Base-by-base conservation (phyloP, 2,888 invertebrate genomes). In the Pinctada fucata region DNA sequence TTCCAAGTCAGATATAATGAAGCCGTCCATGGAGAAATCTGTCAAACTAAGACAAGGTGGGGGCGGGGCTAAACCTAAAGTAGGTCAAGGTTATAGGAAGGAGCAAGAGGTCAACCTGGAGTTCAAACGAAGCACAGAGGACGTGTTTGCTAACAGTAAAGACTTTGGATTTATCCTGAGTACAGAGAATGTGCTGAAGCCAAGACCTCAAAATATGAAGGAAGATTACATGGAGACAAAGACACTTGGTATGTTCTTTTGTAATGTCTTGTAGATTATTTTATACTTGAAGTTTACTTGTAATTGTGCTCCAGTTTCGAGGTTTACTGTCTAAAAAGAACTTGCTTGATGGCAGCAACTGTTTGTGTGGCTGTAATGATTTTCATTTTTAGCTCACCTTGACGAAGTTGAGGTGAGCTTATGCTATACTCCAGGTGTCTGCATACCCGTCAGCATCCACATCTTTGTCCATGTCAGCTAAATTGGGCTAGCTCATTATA, bases 81-180 rank as follows among this genome's bases (percentile, higher is more conserved):
- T 58, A 1, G 13, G 58, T 58, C 8, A 58, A 1, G 13, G 6
- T 58, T 6, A 16, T 10, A 63, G 80, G 3, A 72, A 73, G 16
- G 76, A 80, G 5, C 49, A 79, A 8, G 79, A 82, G 50, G 75
- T 79, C 16, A 76, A 81, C 6, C 82, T 82, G 49, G 81, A 72
- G 13, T 81, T 85, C 67, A 85, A 83, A 31, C 80, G 78, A 3
- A 85, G 81, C 68, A 85, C 85, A 52, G 82, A 82, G 13, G 86
- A 85, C 31, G 58, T 58, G 6, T 58, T 58, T 13, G 13, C 58
- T 58, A 58, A 58, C 13, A 10, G 13, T 58, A 10, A 6, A 58
- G 58, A 58, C 58, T 10, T 58, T 31, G 31, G 31, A 31, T 31
- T 31, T 31, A 31, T 31, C 31, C 31, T 31, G 31, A 31, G 31